A percentile compares a stretch with the other conserved stretches of the same genome.
Conservation (phyloP, 2,888 invertebrate species). For the Drosophila pseudotakahashii region DNA sequence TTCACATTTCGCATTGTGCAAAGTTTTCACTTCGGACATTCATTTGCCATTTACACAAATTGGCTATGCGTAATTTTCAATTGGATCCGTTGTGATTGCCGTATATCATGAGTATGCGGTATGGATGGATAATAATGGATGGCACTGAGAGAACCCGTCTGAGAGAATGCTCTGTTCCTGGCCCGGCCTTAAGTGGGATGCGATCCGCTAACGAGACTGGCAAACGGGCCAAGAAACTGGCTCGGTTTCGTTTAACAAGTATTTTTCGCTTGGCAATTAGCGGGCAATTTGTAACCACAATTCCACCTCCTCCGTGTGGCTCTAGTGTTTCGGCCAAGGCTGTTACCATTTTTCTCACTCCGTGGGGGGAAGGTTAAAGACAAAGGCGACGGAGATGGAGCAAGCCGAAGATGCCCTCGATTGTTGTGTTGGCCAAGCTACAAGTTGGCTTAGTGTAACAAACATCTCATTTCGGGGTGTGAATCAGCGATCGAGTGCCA, state of each 20-base stretch:
- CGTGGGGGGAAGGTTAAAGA: constrained; percentile 7
- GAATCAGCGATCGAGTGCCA: constrained; percentile 8
- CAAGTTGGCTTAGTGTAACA: constrained; percentile 14
- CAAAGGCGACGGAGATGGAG: constrained; percentile 19
- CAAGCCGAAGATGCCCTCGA: constrained; percentile 32
- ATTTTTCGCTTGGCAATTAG: constrained; percentile 34
- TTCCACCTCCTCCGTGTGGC: constrained; percentile 11
- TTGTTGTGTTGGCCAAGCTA: constrained; percentile 16
- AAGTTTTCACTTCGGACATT: constrained; percentile 37
- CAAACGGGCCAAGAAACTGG: constrained; percentile 12
- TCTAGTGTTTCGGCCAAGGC: constrained; percentile 18
- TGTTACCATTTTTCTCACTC: constrained; percentile 6
- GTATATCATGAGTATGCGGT: neutral
- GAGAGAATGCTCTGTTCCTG: constrained; percentile 23
- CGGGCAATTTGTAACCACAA: constrained; percentile 30
- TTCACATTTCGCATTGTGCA: constrained; percentile 20
- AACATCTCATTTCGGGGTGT: constrained; percentile 11
- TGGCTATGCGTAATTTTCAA: constrained; percentile 54
- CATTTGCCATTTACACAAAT: constrained; percentile 51
- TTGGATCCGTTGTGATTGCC: constrained; percentile 31
- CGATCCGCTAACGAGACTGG: constrained; percentile 26
- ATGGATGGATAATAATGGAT: constrained; percentile 4
- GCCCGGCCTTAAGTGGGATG: constrained; percentile 9
- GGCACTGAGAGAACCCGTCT: constrained; percentile 8
- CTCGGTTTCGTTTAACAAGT: constrained; percentile 36